Evolutionary conservation across 2,888 invertebrate genomes (phyloP), one percentile per base, ranked within the genome.

Genomic region (Enchytraeus crypticus): DNA sequence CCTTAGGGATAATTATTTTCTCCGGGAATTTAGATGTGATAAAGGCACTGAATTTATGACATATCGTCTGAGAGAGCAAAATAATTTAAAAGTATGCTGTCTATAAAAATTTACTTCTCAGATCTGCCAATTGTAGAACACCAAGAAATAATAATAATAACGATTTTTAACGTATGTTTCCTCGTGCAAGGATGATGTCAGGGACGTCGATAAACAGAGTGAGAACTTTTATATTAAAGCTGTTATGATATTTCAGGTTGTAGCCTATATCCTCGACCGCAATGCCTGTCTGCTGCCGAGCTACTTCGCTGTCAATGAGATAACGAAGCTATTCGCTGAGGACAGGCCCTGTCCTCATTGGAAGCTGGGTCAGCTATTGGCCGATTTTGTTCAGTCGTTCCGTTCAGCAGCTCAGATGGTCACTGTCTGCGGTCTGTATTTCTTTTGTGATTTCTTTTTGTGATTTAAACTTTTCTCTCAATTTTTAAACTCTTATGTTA

Each of bases 371-470:
- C 86, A 87, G 73, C 79, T 92, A 30, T 84, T 96, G 74, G 88
- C 90, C 2, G 86, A 86, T 74, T 92, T 92, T 79, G 88, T 93
- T 3, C 91, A 93, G 76, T 91, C 91, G 79, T 96, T 96, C 78
- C 86, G 90, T 66, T 87, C 88, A 18, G 88, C 90, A 64, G 93
- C 95, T 0, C 93, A 96, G 82, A 95, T 96, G 90, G 90, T 95
- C 0, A 89, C 93, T 0, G 89, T 93, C 26, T 71, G 74, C 63
- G 77, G 77, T 77, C 61, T 66, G 64, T 51, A 27, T 14, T 34
- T 57, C 2, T 14, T 18, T 54, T 21, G 29, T 5, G n/a, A n/a
- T n/a, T n/a, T 26, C 11, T 29, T 49, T 8, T 57, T 21, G 27
- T 57, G 11, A 38, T 4, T 59, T 2, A 32, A 3, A 27, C 34